Percentiles rank a stretch among this genome's conserved stretches.
Evolutionary conservation across 2,113 vertebrate genomes (phyloP).

Genomic region (Corydoras maculifer): DNA sequence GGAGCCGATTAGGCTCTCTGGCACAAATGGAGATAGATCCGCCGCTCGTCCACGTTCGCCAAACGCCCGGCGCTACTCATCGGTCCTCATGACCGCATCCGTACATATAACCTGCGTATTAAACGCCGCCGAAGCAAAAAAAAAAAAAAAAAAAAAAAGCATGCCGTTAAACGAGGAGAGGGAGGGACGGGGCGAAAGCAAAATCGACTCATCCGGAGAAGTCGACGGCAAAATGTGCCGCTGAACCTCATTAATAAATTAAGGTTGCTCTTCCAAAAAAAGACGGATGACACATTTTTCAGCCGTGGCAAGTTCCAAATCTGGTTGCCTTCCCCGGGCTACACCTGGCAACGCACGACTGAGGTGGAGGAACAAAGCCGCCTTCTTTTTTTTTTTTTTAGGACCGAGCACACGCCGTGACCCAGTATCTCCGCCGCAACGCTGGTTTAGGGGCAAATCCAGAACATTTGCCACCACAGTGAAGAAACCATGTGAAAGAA

Average conservation of each 20-base stretch:
- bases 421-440: not conserved
- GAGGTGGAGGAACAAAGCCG: slow-evolving; percentile 13
- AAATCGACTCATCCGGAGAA: slow-evolving; percentile 22
- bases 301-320: slow-evolving; percentile 23
- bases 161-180: not conserved
- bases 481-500: not conserved
- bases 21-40: slow-evolving; percentile 33
- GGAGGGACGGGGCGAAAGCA: not conserved
- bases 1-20: slow-evolving; percentile 9
- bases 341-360: slow-evolving; percentile 19
- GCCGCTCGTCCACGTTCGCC: not conserved
- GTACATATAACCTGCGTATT: slow-evolving; percentile 24
- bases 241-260: slow-evolving; percentile 38
- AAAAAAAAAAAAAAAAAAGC: not conserved
- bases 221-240: slow-evolving; percentile 28
- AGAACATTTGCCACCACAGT: not conserved
- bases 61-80: slow-evolving; percentile 22
- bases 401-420: not conserved
- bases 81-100: slow-evolving; percentile 32
- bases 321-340: slow-evolving; percentile 23
- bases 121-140: slow-evolving; percentile 6
- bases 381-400: not conserved
- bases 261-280: slow-evolving; percentile 42
- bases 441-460: not conserved
- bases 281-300: slow-evolving; percentile 34